phyloP scores from a whole-genome alignment of 2,888 invertebrate genomes.

The Chloroclystis v-ata region DNA sequence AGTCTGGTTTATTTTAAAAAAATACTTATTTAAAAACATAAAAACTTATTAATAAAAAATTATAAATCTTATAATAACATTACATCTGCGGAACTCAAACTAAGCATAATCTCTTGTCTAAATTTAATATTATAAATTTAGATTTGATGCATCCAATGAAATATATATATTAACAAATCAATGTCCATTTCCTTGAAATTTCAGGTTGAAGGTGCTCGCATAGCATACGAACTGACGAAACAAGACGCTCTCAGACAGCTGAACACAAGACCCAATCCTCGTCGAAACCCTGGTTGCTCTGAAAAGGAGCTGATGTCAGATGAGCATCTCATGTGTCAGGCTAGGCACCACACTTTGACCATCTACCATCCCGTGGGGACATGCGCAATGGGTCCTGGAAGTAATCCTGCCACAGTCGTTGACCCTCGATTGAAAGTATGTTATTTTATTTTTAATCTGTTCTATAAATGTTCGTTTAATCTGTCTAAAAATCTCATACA shows the following conservation, averaged over 20 bases:
- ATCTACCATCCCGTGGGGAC: slow-evolving; percentile 91
- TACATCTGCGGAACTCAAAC: too few species aligned
- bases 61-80: too few species aligned
- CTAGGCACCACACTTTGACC: slow-evolving; percentile 85
- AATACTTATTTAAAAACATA: too few species aligned
- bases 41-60: too few species aligned
- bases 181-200: slow-evolving; percentile 25
- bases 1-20: too few species aligned
- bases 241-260: slow-evolving; percentile 79
- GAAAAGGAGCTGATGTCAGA: slow-evolving; percentile 81
- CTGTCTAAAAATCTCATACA: too few species aligned
- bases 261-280: slow-evolving; percentile 81
- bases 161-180: too few species aligned
- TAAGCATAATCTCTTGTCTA: too few species aligned
- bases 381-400: slow-evolving; percentile 85
- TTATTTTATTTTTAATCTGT: not conserved
- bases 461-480: not conserved
- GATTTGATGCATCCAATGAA: not conserved
- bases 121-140: too few species aligned
- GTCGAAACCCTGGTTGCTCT: slow-evolving; percentile 82
- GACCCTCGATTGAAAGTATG: slow-evolving; percentile 77
- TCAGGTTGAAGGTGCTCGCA: slow-evolving; percentile 86
- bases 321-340: slow-evolving; percentile 87
- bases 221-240: slow-evolving; percentile 79
- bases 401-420: slow-evolving; percentile 80